These are phyloP conservation scores for Furcifer pardalis DNA, from an alignment of 2,797 vertebrate species.

Conservation along the genomic window DNA sequence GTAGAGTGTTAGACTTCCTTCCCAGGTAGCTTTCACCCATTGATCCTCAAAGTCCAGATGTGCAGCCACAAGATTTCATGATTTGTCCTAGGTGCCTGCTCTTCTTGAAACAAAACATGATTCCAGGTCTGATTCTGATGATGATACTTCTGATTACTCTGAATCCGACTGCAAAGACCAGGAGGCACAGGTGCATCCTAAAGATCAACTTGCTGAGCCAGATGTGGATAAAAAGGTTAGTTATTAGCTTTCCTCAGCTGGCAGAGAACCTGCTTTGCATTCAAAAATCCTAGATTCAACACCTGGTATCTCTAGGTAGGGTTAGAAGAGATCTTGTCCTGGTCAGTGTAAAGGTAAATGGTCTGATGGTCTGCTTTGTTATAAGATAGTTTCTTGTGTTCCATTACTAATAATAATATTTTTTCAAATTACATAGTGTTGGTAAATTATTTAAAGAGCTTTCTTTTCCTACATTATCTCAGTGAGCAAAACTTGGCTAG, in stretches of 20 bases:
- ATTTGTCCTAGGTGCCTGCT: constrained; percentile 82
- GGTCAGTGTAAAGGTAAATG: background rate
- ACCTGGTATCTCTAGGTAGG: no score
- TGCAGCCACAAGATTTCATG: constrained; percentile 14
- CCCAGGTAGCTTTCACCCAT: background rate
- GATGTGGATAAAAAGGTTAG: constrained; percentile 87
- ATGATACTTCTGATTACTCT: constrained; percentile 61
- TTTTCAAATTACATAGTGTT: background rate
- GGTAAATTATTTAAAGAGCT: background rate
- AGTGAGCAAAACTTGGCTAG: background rate
- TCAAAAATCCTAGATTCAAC: background rate
- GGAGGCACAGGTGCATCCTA: constrained; percentile 54
- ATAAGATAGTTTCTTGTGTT: background rate
- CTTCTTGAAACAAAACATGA: constrained; percentile 80
- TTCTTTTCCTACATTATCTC: background rate
- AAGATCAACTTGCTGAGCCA: constrained; percentile 56
- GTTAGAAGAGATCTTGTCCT: background rate
- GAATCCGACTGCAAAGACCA: constrained; percentile 69
- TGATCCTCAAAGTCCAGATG: background rate
- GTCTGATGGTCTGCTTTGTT: background rate
- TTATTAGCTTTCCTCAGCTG: background rate
- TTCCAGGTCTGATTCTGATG: constrained; percentile 69
- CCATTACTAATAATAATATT: background rate
- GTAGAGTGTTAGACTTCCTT: constrained; percentile 1
- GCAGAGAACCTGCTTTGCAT: background rate